These are phyloP conservation scores for Patiria pectinifera DNA, from an alignment of 53 echinoderm and acorn worm species.

Conservation along the genomic window DNA sequence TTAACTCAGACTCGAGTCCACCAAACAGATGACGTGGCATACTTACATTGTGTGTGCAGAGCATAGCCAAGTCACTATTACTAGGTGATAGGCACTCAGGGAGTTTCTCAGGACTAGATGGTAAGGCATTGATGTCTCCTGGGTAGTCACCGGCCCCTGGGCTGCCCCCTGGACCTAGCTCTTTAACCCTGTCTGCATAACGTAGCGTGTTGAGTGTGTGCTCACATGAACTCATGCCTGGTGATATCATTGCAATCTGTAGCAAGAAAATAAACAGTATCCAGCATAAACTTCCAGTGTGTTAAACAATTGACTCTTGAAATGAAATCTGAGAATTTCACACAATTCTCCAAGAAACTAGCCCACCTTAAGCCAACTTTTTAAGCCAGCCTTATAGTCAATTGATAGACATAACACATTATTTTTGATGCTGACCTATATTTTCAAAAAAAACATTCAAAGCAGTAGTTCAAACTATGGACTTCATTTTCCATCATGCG, in stretches of 20 bases:
- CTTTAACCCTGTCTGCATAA: constrained; percentile 99
- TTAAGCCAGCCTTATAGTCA: too few relatives aligned
- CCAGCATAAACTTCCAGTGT: background rate
- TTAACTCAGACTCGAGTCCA: too few relatives aligned
- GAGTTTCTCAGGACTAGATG: constrained; percentile 81
- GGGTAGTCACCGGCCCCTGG: constrained; percentile 62
- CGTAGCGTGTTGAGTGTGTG: constrained; percentile 97
- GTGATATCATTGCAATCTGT: constrained; percentile 98
- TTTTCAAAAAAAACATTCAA: too few relatives aligned
- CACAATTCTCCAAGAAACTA: too few relatives aligned
- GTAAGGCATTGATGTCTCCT: constrained; percentile 53
- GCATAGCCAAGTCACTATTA: constrained; percentile 93
- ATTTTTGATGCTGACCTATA: too few relatives aligned
- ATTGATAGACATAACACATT: too few relatives aligned
- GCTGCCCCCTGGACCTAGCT: constrained; percentile 87
- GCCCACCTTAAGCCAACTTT: too few relatives aligned
- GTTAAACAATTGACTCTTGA: too few relatives aligned
- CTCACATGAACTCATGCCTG: constrained; percentile 99
- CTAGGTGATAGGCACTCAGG: constrained; percentile 84
- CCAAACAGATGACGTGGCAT: background rate
- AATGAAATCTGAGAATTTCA: too few relatives aligned
- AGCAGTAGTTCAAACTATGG: too few relatives aligned
- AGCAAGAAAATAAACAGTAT: constrained; percentile 3
- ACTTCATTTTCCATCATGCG: too few relatives aligned
- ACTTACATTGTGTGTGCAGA: constrained; percentile 91